phyloP scores from a whole-genome alignment of 1,140 invertebrate species.

The Zaprionus camerounensis region DNA sequence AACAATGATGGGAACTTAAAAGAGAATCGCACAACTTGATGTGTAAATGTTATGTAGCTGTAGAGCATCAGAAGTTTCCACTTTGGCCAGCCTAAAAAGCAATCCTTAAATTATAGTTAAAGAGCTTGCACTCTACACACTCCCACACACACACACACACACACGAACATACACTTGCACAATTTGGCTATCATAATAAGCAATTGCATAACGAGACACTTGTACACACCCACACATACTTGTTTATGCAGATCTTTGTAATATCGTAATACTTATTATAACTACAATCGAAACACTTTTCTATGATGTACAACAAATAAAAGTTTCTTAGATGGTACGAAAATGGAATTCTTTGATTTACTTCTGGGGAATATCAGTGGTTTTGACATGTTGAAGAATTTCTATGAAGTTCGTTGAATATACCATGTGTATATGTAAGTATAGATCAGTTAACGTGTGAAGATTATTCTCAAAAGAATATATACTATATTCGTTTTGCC shows the following conservation, averaged over 20 bases:
- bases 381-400: not conserved
- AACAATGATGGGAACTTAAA: not conserved
- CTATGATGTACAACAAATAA: slow-evolving; percentile 63
- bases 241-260: slow-evolving; percentile 58
- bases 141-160: slow-evolving; percentile 19
- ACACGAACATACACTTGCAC: slow-evolving; percentile 15
- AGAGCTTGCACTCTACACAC: slow-evolving; percentile 16
- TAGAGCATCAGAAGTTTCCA: slow-evolving; percentile 43
- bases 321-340: slow-evolving; percentile 59
- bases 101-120: slow-evolving; percentile 46
- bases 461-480: too few relatives aligned
- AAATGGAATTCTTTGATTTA: not conserved
- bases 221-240: slow-evolving; percentile 29
- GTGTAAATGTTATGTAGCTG: slow-evolving; percentile 55
- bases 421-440: not conserved
- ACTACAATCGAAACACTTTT: slow-evolving; percentile 63
- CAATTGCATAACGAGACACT: slow-evolving; percentile 11
- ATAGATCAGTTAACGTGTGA: too few relatives aligned
- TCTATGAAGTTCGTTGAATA: not conserved
- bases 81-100: slow-evolving; percentile 34
- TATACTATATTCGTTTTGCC: too few relatives aligned
- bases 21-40: slow-evolving; percentile 1
- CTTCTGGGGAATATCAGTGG: not conserved
- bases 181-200: slow-evolving; percentile 28
- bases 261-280: slow-evolving; percentile 69